Evolutionary conservation across 2,797 vertebrate species (phyloP).

Genomic region (Lepidocolaptes lacrymiger): DNA sequence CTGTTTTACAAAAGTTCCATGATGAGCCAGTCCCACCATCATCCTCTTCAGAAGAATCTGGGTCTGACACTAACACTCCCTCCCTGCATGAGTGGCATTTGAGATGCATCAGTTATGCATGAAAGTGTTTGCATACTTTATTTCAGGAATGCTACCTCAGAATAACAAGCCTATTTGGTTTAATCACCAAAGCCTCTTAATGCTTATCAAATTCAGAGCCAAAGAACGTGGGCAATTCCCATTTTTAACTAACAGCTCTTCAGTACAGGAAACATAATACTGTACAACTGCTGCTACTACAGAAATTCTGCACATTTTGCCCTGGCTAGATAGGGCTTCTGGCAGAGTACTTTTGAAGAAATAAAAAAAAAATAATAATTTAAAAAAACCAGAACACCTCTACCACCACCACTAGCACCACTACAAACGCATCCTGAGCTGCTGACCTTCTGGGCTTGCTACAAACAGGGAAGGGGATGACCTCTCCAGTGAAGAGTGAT

Average conservation of each 20-base stretch:
- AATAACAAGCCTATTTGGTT: background rate
- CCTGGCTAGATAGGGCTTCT: background rate
- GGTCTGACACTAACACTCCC: background rate
- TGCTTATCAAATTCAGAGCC: background rate
- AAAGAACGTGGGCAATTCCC: background rate
- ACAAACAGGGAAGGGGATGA: background rate
- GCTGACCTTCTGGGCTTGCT: background rate
- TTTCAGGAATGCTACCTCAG: background rate
- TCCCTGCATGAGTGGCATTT: background rate
- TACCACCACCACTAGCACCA: background rate
- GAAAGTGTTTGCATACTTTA: background rate
- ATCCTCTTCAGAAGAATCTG: background rate
- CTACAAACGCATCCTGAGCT: fast-evolving
- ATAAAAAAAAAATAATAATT: background rate
- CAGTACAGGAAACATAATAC: background rate
- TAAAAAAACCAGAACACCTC: background rate
- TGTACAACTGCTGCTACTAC: background rate
- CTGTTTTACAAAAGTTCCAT: background rate
- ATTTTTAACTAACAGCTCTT: background rate
- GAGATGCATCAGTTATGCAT: background rate
- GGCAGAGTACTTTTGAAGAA: background rate
- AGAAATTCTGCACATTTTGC: background rate
- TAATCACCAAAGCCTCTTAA: background rate
- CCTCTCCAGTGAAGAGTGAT: fast-evolving
- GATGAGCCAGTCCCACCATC: background rate